A percentile compares a stretch with the other conserved stretches of the same genome.
Evolutionary conservation across 2,888 invertebrate species (phyloP).

Genomic region (Ophion costatus): DNA sequence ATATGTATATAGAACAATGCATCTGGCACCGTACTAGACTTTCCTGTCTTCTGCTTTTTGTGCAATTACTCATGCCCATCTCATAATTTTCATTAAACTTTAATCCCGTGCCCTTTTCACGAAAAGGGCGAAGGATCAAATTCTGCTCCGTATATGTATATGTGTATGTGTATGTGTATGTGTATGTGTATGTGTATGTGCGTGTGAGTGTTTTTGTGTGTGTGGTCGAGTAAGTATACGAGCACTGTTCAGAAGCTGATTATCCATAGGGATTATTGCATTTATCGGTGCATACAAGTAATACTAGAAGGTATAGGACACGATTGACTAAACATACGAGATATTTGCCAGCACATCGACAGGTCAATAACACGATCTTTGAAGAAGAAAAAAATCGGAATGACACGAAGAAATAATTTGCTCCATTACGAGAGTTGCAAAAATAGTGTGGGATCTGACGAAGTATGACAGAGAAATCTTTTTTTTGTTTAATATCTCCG

Average conservation of each 20-base stretch:
- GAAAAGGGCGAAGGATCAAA: not conserved
- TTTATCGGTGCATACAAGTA: not conserved
- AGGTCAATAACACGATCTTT: too few relatives aligned
- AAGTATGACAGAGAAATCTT: too few relatives aligned
- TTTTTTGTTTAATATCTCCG: too few relatives aligned
- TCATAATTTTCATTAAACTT: conserved; percentile 63
- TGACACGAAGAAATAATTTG: too few relatives aligned
- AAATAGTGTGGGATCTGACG: too few relatives aligned
- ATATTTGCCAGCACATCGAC: not conserved
- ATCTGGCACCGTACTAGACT: conserved; percentile 43
- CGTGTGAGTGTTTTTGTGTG: not conserved
- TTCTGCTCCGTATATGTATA: not conserved
- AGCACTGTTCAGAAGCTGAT: conserved; percentile 24
- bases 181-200: too few relatives aligned
- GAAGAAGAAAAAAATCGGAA: too few relatives aligned
- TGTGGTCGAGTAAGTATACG: conserved; percentile 5
- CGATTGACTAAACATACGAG: not conserved
- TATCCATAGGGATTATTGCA: conserved; percentile 27
- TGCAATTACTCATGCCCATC: conserved; percentile 42
- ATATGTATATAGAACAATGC: conserved; percentile 25
- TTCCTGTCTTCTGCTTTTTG: conserved; percentile 48
- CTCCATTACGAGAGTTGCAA: too few relatives aligned
- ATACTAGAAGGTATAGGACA: not conserved
- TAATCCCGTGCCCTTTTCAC: conserved; percentile 54
- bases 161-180: too few relatives aligned